phyloP scores from a whole-genome alignment of 1,140 invertebrate genomes.

The Subanguina moxae region DNA sequence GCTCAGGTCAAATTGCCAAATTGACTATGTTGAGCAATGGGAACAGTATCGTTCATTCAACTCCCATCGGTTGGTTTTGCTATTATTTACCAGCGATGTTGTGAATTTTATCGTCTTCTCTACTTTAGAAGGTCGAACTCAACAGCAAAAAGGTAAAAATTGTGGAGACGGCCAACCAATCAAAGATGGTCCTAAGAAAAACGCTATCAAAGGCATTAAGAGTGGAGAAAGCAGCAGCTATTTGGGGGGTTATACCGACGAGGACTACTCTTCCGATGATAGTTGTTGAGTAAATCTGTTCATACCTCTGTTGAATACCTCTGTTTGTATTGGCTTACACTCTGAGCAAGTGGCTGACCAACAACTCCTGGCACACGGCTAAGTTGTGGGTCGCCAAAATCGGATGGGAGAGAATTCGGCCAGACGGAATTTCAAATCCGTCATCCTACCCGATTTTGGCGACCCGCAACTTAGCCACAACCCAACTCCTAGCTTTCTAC shows the following conservation, averaged over 20 bases:
- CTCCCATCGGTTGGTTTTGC: slow-evolving; percentile 33
- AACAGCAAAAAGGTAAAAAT: neutral
- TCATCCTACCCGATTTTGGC: too few relatives aligned
- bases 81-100: too few relatives aligned
- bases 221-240: neutral
- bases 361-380: too few relatives aligned
- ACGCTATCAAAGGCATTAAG: neutral
- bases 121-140: slow-evolving; percentile 7
- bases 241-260: neutral
- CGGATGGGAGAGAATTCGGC: too few relatives aligned
- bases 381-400: too few relatives aligned
- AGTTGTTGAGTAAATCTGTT: too few relatives aligned
- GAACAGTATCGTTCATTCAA: slow-evolving; percentile 40
- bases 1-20: slow-evolving; percentile 30
- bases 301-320: neutral
- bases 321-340: neutral
- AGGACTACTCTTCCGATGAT: slow-evolving; percentile 12
- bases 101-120: neutral
- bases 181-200: neutral
- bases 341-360: too few relatives aligned
- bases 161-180: neutral
- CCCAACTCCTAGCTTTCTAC: too few relatives aligned
- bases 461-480: too few relatives aligned
- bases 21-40: slow-evolving; percentile 33
- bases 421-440: too few relatives aligned